These are phyloP conservation scores for Agrilus biguttatus DNA, from an alignment of 2,888 invertebrate species.

Conservation along the genomic window DNA sequence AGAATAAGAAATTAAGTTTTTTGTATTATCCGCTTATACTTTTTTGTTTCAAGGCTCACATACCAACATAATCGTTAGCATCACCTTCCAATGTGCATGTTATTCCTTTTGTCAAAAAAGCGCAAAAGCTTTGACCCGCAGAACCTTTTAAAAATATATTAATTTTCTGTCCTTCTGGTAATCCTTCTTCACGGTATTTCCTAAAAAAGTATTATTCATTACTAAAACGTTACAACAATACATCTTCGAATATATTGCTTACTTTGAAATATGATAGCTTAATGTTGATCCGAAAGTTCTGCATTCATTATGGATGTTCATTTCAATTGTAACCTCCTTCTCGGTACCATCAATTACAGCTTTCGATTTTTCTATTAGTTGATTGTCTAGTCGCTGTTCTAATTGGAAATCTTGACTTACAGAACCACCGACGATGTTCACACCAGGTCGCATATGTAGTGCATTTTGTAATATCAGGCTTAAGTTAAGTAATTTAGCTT, in stretches of 20 bases:
- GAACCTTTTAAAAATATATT: conserved; percentile 78
- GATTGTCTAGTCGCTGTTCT: conserved; percentile 69
- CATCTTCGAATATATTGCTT: conserved; percentile 25
- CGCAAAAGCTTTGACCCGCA: conserved; percentile 98
- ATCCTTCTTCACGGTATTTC: conserved; percentile 73
- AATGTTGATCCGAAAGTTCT: conserved; percentile 88
- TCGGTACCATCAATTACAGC: conserved; percentile 62
- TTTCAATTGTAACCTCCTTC: conserved; percentile 52
- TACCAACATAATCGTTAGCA: conserved; percentile 95
- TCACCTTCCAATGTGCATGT: conserved; percentile 88
- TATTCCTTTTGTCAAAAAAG: conserved; percentile 85
- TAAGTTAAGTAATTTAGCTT: conserved; percentile 76
- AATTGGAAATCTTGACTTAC: conserved; percentile 75
- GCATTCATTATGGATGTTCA: conserved; percentile 81
- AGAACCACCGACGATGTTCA: conserved; percentile 82
- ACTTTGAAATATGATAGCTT: conserved; percentile 91
- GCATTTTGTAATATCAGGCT: conserved; percentile 80
- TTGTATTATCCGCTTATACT: not conserved
- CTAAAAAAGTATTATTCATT: conserved; percentile 31
- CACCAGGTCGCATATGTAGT: conserved; percentile 74
- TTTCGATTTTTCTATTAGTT: conserved; percentile 55
- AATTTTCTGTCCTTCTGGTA: conserved; percentile 63
- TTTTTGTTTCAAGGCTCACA: conserved; percentile 15
- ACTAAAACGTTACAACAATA: not conserved
- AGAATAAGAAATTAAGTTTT: conserved; percentile 10